Percentiles rank a stretch among this genome's conserved stretches.
Evolutionary conservation across 2,797 vertebrate genomes (phyloP).

Genomic region (Halcyon badia): DNA sequence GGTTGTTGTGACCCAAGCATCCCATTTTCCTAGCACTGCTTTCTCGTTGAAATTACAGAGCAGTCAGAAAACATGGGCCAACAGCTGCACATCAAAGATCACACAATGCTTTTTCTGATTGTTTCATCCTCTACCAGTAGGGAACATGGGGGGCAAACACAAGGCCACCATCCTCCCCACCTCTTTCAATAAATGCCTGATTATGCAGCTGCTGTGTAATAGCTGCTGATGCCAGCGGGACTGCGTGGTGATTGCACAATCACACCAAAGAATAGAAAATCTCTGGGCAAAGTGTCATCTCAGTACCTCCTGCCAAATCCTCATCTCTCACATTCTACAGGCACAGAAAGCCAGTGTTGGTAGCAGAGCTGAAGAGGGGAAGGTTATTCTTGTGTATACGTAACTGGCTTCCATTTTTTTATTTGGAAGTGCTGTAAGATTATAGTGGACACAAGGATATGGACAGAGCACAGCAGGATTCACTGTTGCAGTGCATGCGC

Average conservation of each 20-base stretch:
- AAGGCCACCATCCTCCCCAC: background rate
- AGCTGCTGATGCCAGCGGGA: conserved; percentile 1
- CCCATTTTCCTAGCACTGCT: background rate
- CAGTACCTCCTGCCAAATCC: background rate
- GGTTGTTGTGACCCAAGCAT: background rate
- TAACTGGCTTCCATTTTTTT: background rate
- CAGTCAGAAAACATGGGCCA: background rate
- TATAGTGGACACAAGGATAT: background rate
- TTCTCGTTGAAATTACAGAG: background rate
- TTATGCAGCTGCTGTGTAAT: conserved; percentile 54
- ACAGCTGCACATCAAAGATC: conserved; percentile 18
- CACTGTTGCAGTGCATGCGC: background rate
- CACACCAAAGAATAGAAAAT: background rate
- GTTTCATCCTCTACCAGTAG: background rate
- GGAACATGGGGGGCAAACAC: background rate
- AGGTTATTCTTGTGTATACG: background rate
- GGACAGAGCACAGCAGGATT: background rate
- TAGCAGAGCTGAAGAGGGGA: background rate
- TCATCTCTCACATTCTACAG: background rate
- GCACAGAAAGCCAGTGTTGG: background rate
- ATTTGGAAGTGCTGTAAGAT: background rate
- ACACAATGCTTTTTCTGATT: background rate
- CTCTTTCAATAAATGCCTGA: background rate
- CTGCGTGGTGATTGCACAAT: background rate
- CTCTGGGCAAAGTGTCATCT: conserved; percentile 16